Evolutionary conservation across 2,888 invertebrate species (phyloP).

Genomic region (Protonemura montana): DNA sequence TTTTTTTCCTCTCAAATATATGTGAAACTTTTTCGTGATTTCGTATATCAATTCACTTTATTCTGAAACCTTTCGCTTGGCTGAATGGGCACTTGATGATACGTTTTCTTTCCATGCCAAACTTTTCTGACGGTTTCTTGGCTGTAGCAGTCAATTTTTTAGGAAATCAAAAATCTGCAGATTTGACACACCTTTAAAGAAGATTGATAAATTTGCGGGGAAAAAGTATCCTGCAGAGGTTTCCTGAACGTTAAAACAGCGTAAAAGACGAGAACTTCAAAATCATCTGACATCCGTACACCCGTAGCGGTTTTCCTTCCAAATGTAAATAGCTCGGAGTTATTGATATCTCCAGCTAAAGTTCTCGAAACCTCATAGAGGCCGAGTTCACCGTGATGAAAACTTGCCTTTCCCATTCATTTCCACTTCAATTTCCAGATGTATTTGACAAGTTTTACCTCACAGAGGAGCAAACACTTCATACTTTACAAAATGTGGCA

Average conservation of each 20-base stretch:
- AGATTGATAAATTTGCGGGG: background rate
- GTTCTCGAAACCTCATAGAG: background rate
- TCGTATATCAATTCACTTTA: conserved; percentile 12
- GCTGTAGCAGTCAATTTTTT: background rate
- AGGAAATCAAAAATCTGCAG: background rate
- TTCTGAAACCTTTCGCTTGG: background rate
- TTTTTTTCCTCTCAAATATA: background rate
- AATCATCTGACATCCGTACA: background rate
- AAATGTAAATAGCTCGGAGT: background rate
- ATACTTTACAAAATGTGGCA: background rate
- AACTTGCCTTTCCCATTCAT: background rate
- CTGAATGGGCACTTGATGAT: conserved; percentile 1
- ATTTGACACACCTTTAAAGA: background rate
- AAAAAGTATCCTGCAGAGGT: background rate
- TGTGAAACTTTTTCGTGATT: background rate
- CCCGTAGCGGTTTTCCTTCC: background rate
- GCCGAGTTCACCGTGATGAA: background rate
- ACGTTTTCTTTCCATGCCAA: background rate
- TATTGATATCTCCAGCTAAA: background rate
- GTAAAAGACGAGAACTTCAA: background rate
- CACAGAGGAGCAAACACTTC: background rate
- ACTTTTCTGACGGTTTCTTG: background rate
- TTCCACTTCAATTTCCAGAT: background rate
- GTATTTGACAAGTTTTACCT: background rate
- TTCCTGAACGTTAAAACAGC: no score